These are phyloP conservation scores for Netelia melanura DNA, from an alignment of 2,888 invertebrate genomes.

Conservation along the genomic window DNA sequence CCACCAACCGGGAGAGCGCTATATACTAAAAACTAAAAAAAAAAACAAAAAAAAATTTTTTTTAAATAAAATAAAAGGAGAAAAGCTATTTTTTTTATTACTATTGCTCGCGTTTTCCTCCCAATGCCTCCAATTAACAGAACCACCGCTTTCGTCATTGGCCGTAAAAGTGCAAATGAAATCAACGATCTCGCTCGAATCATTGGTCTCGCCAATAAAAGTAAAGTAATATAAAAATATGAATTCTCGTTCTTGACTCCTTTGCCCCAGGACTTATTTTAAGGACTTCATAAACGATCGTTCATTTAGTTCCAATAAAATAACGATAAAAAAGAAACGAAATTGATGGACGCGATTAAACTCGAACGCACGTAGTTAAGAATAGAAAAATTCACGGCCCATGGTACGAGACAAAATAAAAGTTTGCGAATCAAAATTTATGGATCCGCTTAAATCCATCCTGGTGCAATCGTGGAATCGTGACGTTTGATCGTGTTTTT, in stretches of 20 bases:
- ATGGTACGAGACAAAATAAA: too few species aligned
- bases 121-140: constrained; percentile 7
- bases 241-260: neutral
- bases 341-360: neutral
- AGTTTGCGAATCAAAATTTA: too few species aligned
- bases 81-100: constrained; percentile 16
- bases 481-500: too few species aligned
- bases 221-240: neutral
- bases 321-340: neutral
- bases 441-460: too few species aligned
- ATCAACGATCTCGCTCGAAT: neutral
- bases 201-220: constrained; percentile 1
- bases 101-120: neutral
- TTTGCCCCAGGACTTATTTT: constrained; percentile 10
- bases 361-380: too few species aligned
- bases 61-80: neutral
- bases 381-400: too few species aligned
- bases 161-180: constrained; percentile 18
- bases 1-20: constrained; percentile 50
- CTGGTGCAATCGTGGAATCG: too few species aligned
- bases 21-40: constrained; percentile 2
- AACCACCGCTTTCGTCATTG: constrained; percentile 6
- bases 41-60: neutral
- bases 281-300: neutral
- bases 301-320: neutral